A percentile compares a stretch with the other conserved stretches of the same genome.
phyloP scores from a whole-genome alignment of 2,888 invertebrate genomes.

The Drosophila borborema region DNA sequence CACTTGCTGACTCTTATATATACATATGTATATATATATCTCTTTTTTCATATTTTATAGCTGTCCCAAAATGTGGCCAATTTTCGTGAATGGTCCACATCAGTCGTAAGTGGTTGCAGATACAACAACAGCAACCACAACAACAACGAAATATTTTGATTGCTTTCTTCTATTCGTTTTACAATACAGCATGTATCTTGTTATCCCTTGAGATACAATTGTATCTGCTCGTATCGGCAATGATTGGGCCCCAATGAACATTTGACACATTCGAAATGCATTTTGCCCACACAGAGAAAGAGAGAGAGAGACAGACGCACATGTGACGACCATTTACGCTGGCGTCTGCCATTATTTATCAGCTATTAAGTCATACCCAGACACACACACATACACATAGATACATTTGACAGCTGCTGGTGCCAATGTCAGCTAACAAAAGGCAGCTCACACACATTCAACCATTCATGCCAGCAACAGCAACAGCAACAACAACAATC shows the following conservation, averaged over 20 bases:
- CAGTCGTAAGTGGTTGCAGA: constrained; percentile 1
- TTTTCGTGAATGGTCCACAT: constrained; percentile 41
- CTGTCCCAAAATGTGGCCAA: constrained; percentile 31
- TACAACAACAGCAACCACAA: neutral
- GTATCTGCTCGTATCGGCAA: constrained; percentile 29
- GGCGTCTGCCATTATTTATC: constrained; percentile 64
- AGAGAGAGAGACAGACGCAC: constrained; percentile 17
- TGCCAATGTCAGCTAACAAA: constrained; percentile 73
- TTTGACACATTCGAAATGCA: constrained; percentile 65
- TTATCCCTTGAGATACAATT: constrained; percentile 61
- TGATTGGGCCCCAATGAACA: constrained; percentile 46
- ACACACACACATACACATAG: constrained; percentile 21
- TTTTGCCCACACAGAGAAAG: constrained; percentile 26
- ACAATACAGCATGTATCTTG: constrained; percentile 31
- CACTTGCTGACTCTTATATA: neutral
- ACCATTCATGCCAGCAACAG: constrained; percentile 45
- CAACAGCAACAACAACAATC: constrained; percentile 16
- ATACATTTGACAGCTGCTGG: constrained; percentile 66
- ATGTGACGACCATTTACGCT: constrained; percentile 46
- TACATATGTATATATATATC: neutral
- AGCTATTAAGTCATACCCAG: constrained; percentile 75
- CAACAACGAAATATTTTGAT: constrained; percentile 1
- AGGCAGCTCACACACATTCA: constrained; percentile 40
- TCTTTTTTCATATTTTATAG: neutral
- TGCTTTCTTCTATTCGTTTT: constrained; percentile 9